phyloP scores from a whole-genome alignment of 2,797 vertebrate genomes.

The Cetoscarus ocellatus region DNA sequence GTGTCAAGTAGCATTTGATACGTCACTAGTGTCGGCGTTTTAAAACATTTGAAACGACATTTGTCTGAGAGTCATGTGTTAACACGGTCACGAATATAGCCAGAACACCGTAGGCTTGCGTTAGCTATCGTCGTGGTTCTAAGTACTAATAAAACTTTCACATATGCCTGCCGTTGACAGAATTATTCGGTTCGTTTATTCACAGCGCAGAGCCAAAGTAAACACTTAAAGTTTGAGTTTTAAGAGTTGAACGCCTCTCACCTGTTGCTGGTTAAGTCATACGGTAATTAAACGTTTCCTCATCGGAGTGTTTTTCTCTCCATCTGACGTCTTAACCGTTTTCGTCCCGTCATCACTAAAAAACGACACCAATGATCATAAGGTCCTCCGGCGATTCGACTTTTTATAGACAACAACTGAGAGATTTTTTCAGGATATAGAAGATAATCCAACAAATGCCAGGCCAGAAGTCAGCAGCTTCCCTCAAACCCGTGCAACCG shows the following conservation, averaged over 20 bases:
- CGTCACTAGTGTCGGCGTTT: no score
- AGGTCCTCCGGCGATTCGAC: no score
- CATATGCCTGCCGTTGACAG: no score
- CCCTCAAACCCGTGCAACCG: constrained; percentile 19
- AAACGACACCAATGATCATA: background rate
- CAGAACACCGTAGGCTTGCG: constrained; percentile 12
- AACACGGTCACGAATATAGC: no score
- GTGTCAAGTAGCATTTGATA: no score
- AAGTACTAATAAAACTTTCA: background rate
- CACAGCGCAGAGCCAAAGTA: no score
- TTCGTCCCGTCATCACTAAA: background rate
- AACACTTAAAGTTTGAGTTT: background rate
- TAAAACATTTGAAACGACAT: no score
- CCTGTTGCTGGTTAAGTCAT: constrained; percentile 43
- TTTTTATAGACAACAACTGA: fast-evolving
- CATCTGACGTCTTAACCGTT: constrained; percentile 6
- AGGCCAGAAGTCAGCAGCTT: background rate
- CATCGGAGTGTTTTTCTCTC: background rate
- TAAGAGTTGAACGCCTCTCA: constrained; percentile 24
- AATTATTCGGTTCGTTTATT: no score
- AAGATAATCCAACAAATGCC: background rate
- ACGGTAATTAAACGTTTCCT: constrained; percentile 19
- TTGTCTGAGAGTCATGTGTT: no score
- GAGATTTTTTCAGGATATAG: background rate
- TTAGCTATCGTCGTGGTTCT: background rate